Evolutionary conservation across 2,888 invertebrate genomes (phyloP).

Genomic region (Tetheella fluctuosa): DNA sequence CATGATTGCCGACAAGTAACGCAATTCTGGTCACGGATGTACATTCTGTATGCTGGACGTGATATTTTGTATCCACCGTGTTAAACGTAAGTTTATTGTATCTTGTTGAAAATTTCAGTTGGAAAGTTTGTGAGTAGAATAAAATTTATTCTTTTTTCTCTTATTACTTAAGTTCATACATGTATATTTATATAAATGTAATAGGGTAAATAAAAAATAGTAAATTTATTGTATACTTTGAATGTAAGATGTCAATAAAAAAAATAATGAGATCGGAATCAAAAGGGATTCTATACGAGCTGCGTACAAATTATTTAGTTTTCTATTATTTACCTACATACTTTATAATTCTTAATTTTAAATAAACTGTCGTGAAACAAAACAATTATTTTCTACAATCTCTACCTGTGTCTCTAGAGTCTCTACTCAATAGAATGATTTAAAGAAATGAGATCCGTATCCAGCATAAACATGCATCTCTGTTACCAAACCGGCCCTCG

Average conservation of each 20-base stretch:
- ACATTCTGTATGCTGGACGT: constrained; percentile 54
- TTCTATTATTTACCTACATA: no score
- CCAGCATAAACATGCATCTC: constrained; percentile 9
- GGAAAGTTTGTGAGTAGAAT: constrained; percentile 25
- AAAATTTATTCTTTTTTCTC: not conserved
- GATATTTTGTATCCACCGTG: constrained; percentile 23
- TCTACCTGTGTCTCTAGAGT: no score
- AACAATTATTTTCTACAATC: no score
- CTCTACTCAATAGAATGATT: not conserved
- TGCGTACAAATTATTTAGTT: no score
- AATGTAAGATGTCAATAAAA: no score
- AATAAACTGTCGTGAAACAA: no score
- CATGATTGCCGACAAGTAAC: constrained; percentile 15
- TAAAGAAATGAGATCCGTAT: not conserved
- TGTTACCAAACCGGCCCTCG: constrained; percentile 25
- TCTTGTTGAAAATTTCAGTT: constrained; percentile 40
- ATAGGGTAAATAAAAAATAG: no score
- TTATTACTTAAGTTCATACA: not conserved
- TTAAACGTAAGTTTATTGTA: constrained; percentile 12
- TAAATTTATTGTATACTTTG: not conserved
- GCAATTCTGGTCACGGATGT: constrained; percentile 48
- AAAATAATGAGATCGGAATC: no score
- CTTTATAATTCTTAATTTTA: no score
- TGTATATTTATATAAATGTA: no score
- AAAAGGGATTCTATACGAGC: no score